Evolutionary conservation across 2,888 invertebrate genomes (phyloP).

Genomic region (Zelleria hepariella): DNA sequence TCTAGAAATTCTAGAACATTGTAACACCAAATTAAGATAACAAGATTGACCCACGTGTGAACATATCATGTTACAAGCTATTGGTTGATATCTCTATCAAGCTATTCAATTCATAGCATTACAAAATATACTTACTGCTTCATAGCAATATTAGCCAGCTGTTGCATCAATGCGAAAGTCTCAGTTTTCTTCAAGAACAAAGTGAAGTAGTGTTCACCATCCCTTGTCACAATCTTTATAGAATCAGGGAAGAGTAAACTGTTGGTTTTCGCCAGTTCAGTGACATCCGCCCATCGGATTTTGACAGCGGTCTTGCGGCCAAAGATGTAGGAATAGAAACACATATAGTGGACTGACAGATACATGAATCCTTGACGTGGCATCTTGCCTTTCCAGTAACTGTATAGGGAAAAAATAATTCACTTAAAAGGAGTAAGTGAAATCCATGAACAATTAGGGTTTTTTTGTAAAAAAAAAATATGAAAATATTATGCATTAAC

Average conservation of each 20-base stretch:
- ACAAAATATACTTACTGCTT: constrained; percentile 76
- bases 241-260: constrained; percentile 87
- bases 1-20: not conserved
- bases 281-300: constrained; percentile 92
- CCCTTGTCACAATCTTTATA: constrained; percentile 87
- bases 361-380: constrained; percentile 98
- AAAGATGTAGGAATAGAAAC: constrained; percentile 95
- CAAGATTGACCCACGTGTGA: not conserved
- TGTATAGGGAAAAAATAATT: constrained; percentile 39
- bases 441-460: no score
- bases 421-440: no score
- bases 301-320: constrained; percentile 91
- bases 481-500: not conserved
- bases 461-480: constrained; percentile 4
- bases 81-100: not conserved
- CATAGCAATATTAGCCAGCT: constrained; percentile 97
- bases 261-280: constrained; percentile 82
- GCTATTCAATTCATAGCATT: no score
- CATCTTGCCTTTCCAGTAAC: constrained; percentile 93
- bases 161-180: constrained; percentile 93
- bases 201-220: constrained; percentile 91
- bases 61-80: not conserved
- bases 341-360: constrained; percentile 95
- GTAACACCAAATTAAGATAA: not conserved
- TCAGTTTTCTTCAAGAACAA: constrained; percentile 91